Evolutionary conservation across 2,888 invertebrate genomes (phyloP), one percentile per base, ranked within the genome.

Genomic region (Argyresthia albistria): DNA sequence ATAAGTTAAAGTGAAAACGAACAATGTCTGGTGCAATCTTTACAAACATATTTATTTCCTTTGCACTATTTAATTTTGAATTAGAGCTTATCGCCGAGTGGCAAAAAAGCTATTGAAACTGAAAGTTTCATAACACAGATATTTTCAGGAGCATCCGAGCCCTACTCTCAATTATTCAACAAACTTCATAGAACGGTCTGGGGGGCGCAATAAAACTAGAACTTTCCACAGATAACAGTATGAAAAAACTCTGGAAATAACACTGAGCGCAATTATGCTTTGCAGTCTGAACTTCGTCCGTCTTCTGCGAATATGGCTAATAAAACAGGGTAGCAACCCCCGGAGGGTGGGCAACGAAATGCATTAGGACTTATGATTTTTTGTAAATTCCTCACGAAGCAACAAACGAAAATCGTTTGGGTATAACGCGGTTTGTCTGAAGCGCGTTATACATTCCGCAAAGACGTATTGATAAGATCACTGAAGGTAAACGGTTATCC

Each of bases 401-500:
- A n/a, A 1, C 35, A 43, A 52, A 54, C 16, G 12, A 48, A 50
- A 48, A 52, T 43, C 50, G 48, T 46, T 52, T 39, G 25, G 16
- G 36, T 10, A n/a, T 4, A 39, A 43, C 51, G 51, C 6, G 35
- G 48, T 43, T 47, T 43, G 49, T 51, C 42, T 12, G 39, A 43
- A 47, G 42, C 43, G 39, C 35, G 12, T 35, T 12, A 39, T 35
- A 16, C 46, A 10, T 35, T 35, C 56, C 56, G 55, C 56, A 48
- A 54, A 58, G 56, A 50, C 10, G 50, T 48, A 56, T 58, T 58
- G 55, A 57, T 58, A 54, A 57, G 55, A 45, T 54, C 53, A 15
- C 58, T 56, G 35, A 25, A 43, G 52, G 55, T 61, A 60, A 63
- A 60, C 60, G 60, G 61, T 60, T 60, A 58, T 61, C 60, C 58